phyloP scores from a whole-genome alignment of 2,797 vertebrate genomes.

The Prunella strophiata region DNA sequence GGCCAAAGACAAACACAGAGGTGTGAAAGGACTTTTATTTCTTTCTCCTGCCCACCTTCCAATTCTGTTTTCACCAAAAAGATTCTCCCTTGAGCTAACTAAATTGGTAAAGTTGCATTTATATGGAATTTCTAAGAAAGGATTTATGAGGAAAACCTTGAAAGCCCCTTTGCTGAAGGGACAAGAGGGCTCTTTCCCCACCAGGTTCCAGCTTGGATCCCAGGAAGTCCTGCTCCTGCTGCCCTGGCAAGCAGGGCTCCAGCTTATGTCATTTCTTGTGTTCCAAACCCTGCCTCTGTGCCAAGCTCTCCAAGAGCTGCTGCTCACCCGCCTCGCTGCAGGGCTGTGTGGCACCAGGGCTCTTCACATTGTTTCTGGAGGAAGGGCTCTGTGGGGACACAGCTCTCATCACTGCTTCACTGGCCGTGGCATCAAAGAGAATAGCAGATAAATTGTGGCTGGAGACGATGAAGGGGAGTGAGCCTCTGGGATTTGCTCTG shows the following conservation, averaged over 20 bases:
- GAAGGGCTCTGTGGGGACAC: neutral
- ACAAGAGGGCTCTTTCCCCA: neutral
- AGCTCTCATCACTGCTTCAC: neutral
- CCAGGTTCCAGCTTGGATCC: neutral
- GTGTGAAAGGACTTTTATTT: neutral
- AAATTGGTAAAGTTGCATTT: neutral
- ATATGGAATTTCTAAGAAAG: neutral
- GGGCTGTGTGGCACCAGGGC: neutral
- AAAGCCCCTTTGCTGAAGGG: neutral
- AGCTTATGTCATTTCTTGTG: neutral
- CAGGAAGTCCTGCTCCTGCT: neutral
- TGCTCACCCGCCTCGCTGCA: accelerated
- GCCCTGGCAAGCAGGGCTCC: neutral
- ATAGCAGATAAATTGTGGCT: slow-evolving; percentile 24
- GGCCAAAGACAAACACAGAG: neutral
- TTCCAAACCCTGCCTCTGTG: neutral
- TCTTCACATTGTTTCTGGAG: neutral
- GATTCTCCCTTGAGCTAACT: neutral
- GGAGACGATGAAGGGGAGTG: neutral
- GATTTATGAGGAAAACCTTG: neutral
- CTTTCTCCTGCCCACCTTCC: too few relatives aligned
- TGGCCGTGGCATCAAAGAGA: neutral
- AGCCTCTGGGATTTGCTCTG: neutral
- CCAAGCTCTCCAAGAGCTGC: neutral
- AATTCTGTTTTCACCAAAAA: neutral